Conservation (phyloP, 1,140 invertebrate genomes). For the Cheumatopsyche charites region DNA sequence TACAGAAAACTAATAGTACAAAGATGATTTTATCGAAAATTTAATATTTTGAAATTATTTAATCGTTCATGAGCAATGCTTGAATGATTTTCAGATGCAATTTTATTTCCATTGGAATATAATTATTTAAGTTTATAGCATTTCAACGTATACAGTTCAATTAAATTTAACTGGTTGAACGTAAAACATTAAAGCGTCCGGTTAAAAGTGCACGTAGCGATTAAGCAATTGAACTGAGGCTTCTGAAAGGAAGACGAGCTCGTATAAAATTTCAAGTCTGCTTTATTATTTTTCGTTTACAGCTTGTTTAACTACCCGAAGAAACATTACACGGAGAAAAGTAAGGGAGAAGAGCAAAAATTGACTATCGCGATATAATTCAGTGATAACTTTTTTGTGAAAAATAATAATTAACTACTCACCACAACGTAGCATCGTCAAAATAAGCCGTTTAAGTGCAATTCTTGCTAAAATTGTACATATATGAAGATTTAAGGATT, state of each 20-base stretch:
- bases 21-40: too few relatives aligned
- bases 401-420: background rate
- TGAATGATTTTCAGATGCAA: too few relatives aligned
- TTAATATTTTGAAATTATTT: too few relatives aligned
- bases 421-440: too few relatives aligned
- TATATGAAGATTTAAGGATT: conserved; percentile 35
- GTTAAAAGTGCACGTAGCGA: conserved; percentile 17
- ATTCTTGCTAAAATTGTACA: too few relatives aligned
- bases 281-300: conserved; percentile 16
- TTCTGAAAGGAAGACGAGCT: background rate
- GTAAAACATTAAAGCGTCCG: background rate
- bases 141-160: too few relatives aligned
- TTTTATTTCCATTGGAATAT: too few relatives aligned
- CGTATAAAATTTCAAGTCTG: conserved; percentile 5
- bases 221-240: conserved; percentile 6
- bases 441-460: too few relatives aligned
- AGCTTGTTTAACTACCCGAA: conserved; percentile 24
- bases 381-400: background rate
- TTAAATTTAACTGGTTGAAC: too few relatives aligned
- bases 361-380: background rate
- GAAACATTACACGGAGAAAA: background rate
- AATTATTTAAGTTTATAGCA: too few relatives aligned
- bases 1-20: too few relatives aligned
- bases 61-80: too few relatives aligned
- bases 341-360: background rate